phyloP scores from a whole-genome alignment of 2,113 vertebrate genomes.

The Poecile atricapillus region DNA sequence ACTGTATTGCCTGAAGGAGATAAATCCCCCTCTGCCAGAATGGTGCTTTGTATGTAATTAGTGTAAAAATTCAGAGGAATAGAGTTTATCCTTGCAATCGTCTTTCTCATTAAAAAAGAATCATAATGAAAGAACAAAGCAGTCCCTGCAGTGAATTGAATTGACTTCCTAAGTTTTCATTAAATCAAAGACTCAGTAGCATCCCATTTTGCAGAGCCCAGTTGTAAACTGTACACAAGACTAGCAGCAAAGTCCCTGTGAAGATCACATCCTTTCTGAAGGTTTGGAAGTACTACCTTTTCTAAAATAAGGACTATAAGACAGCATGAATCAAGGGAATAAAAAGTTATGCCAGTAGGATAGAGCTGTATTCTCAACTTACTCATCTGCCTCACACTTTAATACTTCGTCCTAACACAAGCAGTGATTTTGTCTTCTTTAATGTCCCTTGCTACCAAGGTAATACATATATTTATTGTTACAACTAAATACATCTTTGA shows the following conservation, averaged over 20 bases:
- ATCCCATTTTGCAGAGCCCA: conserved; percentile 27
- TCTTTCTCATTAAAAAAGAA: conserved; percentile 74
- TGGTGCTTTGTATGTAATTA: conserved; percentile 74
- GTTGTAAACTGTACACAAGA: conserved; percentile 17
- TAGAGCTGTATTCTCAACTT: background rate
- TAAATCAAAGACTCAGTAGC: conserved; percentile 63
- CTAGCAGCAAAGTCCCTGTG: background rate
- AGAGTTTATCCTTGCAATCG: conserved; percentile 68
- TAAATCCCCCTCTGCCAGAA: conserved; percentile 71
- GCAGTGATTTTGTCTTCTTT: background rate
- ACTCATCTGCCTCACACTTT: background rate
- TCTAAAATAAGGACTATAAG: background rate
- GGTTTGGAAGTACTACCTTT: background rate
- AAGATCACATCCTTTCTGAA: background rate
- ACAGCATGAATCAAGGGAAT: background rate
- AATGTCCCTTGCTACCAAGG: background rate
- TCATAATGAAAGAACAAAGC: conserved; percentile 70
- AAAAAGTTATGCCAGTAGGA: background rate
- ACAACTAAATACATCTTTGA: background rate
- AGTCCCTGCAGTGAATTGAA: conserved; percentile 64
- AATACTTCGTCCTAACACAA: background rate
- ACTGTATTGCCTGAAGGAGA: conserved; percentile 72
- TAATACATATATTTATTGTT: background rate
- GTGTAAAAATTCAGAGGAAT: conserved; percentile 71
- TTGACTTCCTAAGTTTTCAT: conserved; percentile 66